A percentile compares a stretch with the other conserved stretches of the same genome.
Evolutionary conservation across 2,888 invertebrate species (phyloP).

Genomic region (Melipona beecheii): DNA sequence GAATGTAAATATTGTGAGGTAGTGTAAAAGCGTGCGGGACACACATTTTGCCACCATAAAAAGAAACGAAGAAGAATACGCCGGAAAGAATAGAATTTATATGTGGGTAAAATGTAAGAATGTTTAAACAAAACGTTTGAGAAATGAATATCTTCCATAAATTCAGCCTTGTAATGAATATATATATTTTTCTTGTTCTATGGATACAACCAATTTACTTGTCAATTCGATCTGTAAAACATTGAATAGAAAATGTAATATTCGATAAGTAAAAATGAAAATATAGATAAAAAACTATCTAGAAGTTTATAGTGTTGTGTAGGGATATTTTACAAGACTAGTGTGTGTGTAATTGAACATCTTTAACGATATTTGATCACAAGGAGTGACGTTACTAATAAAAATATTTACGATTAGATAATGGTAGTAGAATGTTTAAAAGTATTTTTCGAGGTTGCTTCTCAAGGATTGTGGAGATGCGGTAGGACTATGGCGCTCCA

Average conservation of each 20-base stretch:
- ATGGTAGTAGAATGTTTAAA: conserved; percentile 77
- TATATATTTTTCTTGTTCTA: conserved; percentile 12
- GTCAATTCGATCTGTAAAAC: not conserved
- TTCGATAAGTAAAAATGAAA: no score
- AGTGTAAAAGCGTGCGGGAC: conserved; percentile 17
- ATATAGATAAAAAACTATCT: not conserved
- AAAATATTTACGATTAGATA: not conserved
- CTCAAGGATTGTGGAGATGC: conserved; percentile 85
- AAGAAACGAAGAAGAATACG: conserved; percentile 11
- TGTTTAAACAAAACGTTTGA: not conserved
- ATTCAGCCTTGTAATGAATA: not conserved
- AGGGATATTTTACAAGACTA: not conserved
- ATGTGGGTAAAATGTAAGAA: not conserved
- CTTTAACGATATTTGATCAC: not conserved
- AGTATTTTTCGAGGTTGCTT: conserved; percentile 86
- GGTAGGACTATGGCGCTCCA: conserved; percentile 88
- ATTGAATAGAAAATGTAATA: not conserved
- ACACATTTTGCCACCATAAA: conserved; percentile 22
- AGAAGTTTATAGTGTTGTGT: not conserved
- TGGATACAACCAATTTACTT: not conserved
- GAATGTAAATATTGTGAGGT: conserved; percentile 48
- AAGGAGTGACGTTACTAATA: not conserved
- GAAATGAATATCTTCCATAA: not conserved
- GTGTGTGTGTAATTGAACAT: not conserved
- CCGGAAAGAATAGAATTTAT: not conserved